Evolutionary conservation across 2,888 invertebrate genomes (phyloP), one percentile per base, ranked within the genome.

Genomic region (Papilio gigon): DNA sequence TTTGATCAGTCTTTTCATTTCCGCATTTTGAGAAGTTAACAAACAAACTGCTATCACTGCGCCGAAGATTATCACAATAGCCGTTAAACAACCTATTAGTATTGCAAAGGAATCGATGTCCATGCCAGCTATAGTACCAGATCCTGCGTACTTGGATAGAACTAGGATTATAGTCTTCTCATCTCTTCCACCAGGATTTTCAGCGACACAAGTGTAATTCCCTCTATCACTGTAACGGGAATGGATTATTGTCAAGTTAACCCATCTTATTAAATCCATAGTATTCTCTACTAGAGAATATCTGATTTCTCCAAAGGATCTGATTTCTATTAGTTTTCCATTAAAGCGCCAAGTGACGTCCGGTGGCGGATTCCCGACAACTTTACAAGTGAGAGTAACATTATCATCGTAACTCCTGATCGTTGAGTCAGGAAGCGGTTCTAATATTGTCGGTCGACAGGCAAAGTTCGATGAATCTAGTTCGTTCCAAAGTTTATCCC

Each of bases 161-260:
- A 94, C 84, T 44, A 98, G 84, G 5, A 94, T 94, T 60, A 97
- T 90, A 75, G 96, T 96, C 65, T 94, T 94, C 80, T 96, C 96
- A 67, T 95, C 95, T 6, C 93, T 93, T 0, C 97, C 98, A 0
- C 96, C 98, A 0, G 95, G 94, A 83, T 97, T 98, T 77, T 95
- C 95, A 0, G 97, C 97, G 0, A 95, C 92, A 80, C 98, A 98
- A 1, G 94, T 93, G 82, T 96, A 96, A 71, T 95, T 94, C 0
- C 96, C 96, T 76, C 93, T 93, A 80, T 96, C 96, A 56, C 93
- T 93, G 17, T 92, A 88, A 12, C 93, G 84, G 0, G 94, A 93
- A 27, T 94, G 93, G 1, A 93, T 89, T 66, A 96, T 94, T 2
- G 95, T 95, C 59, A 97, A 83, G 83, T 96, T 95, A 61, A 94